Conservation (phyloP, 2,888 invertebrate species). For the Coremacera marginata region DNA sequence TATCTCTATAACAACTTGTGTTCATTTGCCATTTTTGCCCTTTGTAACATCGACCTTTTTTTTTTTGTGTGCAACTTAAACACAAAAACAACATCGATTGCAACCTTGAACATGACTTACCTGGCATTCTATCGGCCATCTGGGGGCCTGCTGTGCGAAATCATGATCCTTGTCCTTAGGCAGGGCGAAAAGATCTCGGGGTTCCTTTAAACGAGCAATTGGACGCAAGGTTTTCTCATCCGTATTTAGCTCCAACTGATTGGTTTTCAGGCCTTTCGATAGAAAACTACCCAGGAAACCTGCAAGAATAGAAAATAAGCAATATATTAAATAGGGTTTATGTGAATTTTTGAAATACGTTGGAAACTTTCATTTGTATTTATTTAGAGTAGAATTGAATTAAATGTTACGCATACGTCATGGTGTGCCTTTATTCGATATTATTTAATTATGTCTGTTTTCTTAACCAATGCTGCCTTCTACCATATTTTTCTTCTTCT, state of each 20-base stretch:
- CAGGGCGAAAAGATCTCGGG: slow-evolving; percentile 79
- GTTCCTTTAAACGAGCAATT: slow-evolving; percentile 77
- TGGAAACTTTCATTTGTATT: neutral
- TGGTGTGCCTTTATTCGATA: neutral
- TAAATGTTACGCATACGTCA: neutral
- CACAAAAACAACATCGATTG: neutral
- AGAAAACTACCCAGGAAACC: slow-evolving; percentile 69
- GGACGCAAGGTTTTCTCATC: slow-evolving; percentile 76
- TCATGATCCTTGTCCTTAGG: slow-evolving; percentile 76
- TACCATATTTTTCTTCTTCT: neutral
- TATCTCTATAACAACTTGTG: too few species aligned
- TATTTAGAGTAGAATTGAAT: neutral
- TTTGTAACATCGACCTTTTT: neutral
- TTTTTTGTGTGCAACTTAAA: neutral
- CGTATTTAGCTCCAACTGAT: slow-evolving; percentile 78
- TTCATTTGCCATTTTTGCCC: neutral
- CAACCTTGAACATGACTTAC: slow-evolving; percentile 69
- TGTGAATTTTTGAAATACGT: neutral
- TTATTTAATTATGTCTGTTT: neutral
- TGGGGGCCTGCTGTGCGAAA: slow-evolving; percentile 81
- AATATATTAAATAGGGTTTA: neutral
- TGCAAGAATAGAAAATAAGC: slow-evolving; percentile 41
- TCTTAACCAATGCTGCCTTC: neutral
- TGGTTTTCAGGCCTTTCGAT: slow-evolving; percentile 74
- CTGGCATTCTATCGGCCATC: slow-evolving; percentile 93